A percentile compares a stretch with the other conserved stretches of the same genome.
Conservation (phyloP, 35 echinoderm and acorn worm genomes). For the Apostichopus californicus region DNA sequence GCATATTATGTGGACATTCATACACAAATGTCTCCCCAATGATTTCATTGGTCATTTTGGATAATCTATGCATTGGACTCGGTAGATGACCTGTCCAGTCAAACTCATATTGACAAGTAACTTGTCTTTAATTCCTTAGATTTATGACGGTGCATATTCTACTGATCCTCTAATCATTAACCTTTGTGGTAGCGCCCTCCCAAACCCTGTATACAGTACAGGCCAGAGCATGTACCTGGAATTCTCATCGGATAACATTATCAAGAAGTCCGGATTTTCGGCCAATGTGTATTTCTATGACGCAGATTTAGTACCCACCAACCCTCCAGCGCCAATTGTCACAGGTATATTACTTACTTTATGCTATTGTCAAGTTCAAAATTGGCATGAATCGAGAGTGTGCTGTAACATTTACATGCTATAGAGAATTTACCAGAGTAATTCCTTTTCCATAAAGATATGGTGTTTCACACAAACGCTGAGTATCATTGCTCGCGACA, state of each 20-base stretch:
- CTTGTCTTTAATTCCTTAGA: not conserved
- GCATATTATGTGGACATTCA: no score
- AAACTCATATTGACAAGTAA: not conserved
- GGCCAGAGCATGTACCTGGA: not conserved
- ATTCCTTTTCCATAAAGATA: no score
- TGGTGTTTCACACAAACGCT: no score
- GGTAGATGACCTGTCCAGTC: no score
- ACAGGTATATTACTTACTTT: not conserved
- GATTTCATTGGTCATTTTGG: no score
- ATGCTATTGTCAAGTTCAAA: no score
- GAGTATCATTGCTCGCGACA: no score
- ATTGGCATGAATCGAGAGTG: no score
- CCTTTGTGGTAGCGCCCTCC: not conserved
- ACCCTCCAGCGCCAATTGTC: not conserved
- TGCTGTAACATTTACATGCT: no score
- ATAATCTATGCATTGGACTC: no score
- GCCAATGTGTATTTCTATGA: slow-evolving; percentile 39
- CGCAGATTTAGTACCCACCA: not conserved
- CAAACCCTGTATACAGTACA: not conserved
- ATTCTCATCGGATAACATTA: not conserved
- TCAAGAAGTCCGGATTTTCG: not conserved
- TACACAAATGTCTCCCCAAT: no score
- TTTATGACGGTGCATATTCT: slow-evolving; percentile 6
- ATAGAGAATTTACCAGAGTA: no score
- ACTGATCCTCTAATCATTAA: not conserved